Percentiles rank a stretch among this genome's conserved stretches.
These are phyloP conservation scores for Eristalis pertinax DNA, from an alignment of 2,888 invertebrate species.

Conservation along the genomic window DNA sequence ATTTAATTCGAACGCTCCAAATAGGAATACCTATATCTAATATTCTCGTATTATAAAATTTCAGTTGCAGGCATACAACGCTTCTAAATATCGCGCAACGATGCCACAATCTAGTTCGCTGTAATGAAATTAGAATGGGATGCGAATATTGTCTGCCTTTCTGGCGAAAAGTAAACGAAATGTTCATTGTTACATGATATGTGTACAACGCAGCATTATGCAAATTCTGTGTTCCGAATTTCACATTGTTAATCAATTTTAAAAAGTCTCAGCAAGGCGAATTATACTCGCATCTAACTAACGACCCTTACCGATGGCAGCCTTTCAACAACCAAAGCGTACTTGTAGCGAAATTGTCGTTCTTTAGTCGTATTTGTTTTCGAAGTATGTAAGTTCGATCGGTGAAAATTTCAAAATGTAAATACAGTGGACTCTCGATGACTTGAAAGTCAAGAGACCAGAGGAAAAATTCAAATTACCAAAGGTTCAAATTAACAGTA, in stretches of 20 bases:
- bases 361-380: too few species aligned
- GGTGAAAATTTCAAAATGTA: too few species aligned
- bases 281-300: background rate
- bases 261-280: background rate
- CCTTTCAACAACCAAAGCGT: too few species aligned
- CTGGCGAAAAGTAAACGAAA: conserved; percentile 1
- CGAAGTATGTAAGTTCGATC: too few species aligned
- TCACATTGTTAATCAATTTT: background rate
- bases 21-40: conserved; percentile 49
- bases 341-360: too few species aligned
- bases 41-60: conserved; percentile 61
- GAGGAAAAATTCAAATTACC: too few species aligned
- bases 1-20: conserved; percentile 9
- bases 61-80: conserved; percentile 33
- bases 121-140: conserved; percentile 7
- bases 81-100: conserved; percentile 14
- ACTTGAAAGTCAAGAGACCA: too few species aligned
- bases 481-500: too few species aligned
- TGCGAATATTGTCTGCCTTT: conserved; percentile 5
- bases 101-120: conserved; percentile 20
- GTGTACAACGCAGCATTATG: background rate
- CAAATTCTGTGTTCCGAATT: background rate
- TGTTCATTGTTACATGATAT: conserved; percentile 14
- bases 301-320: too few species aligned
- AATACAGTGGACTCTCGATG: too few species aligned